Evolutionary conservation across 2,888 invertebrate species (phyloP), one percentile per base, ranked within the genome.

Genomic region (Pasiphila rectangulata): DNA sequence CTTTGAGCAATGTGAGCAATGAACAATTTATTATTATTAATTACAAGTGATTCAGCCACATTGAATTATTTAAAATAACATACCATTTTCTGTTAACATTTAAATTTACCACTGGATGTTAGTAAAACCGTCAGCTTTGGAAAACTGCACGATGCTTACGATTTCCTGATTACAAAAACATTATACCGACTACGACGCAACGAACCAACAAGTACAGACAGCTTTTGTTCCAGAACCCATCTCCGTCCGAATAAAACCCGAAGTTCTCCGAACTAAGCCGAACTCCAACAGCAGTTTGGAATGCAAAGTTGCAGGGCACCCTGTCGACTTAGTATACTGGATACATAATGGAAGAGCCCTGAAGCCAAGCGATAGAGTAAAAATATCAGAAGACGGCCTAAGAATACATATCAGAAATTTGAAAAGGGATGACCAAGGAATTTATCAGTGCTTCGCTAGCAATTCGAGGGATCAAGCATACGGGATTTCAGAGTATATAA

Each of bases 391-490:
- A 45, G 86, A 87, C 54, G 79, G 83, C 29, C 75, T 74, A 74
- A 83, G 87, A 63, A 72, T 92, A 79, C 90, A 91, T 71, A 91
- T 94, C 64, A 91, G 90, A 63, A 91, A 91, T 51, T 84, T 96
- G 37, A 93, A 93, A 58, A 93, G 94, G 61, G 94, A 94, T 46
- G 97, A 97, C 78, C 92, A 94, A 47, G 98, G 97, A 27, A 94
- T 97, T 92, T 98, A 96, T 81, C 97, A 98, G 70, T 98, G 97
- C 75, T 93, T 97, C 62, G 95, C 94, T 3, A 93, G 93, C 67
- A 96, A 95, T 68, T 93, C 94, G 58, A 94, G 94, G 83, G 96
- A 96, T 71, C 95, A 95, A 79, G 93, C 94, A 9, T 96, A 96
- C 75, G 95, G 95, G 5, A 92, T 93, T 0, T 93, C 95, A 1